A percentile compares a stretch with the other conserved stretches of the same genome.
Evolutionary conservation across 1,140 invertebrate genomes (phyloP).

Genomic region (Anagrus nilaparvatae): DNA sequence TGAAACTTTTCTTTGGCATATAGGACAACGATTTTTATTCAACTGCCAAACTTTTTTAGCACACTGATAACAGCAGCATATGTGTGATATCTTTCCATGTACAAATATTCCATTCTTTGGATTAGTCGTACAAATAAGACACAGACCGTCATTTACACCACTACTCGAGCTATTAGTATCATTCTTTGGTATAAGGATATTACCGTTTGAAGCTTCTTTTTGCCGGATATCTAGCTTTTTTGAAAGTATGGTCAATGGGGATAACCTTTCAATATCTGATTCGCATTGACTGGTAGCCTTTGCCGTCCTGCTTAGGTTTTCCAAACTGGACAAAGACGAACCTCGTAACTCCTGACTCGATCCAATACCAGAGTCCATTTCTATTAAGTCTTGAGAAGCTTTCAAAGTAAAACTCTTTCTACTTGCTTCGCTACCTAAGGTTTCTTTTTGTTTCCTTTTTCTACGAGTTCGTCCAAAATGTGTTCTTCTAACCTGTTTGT

Average conservation of each 20-base stretch:
- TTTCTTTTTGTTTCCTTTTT: constrained; percentile 33
- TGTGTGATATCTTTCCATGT: constrained; percentile 51
- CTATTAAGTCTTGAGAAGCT: constrained; percentile 12
- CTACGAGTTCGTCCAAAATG: constrained; percentile 49
- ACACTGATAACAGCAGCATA: constrained; percentile 59
- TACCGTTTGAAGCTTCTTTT: too few relatives aligned
- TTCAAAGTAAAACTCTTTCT: too few relatives aligned
- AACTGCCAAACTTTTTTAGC: constrained; percentile 51
- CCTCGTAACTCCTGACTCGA: constrained; percentile 12
- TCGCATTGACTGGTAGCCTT: too few relatives aligned
- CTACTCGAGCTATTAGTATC: too few relatives aligned
- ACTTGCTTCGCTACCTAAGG: constrained; percentile 1
- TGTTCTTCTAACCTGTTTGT: constrained; percentile 51
- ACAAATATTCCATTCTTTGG: constrained; percentile 56
- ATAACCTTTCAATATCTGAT: too few relatives aligned
- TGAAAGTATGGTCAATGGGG: too few relatives aligned
- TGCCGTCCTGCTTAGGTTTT: too few relatives aligned
- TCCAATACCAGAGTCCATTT: constrained; percentile 24
- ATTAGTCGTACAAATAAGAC: constrained; percentile 47
- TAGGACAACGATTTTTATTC: constrained; percentile 48
- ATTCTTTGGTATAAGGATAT: too few relatives aligned
- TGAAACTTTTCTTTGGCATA: constrained; percentile 54
- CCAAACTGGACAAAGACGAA: too few relatives aligned
- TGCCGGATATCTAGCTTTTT: neutral
- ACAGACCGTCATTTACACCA: constrained; percentile 36